Evolutionary conservation across 2,113 vertebrate genomes (phyloP), one percentile per base, ranked within the genome.

Genomic region (Pomatorhinus ruficollis): DNA sequence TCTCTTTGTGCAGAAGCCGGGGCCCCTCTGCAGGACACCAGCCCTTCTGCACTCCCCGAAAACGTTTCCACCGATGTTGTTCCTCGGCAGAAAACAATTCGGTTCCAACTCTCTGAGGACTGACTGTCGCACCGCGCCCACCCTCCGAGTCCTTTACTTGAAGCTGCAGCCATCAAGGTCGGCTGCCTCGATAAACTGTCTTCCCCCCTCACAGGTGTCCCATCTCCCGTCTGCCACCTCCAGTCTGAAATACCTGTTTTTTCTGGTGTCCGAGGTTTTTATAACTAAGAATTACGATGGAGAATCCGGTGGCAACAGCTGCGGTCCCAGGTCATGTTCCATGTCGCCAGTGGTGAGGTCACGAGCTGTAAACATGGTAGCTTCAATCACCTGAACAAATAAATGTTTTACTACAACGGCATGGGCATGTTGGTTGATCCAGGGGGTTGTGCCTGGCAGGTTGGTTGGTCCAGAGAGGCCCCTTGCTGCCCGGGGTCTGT

Each of bases 341-440:
- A 47, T 90, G 96, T 97, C 37, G 4, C 95, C 95, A 90, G 94
- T 84, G 96, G 97, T 98, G 97, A 97, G 94, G 91, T 97, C 98
- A 95, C 94, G 57, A 75, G 97, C 96, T 97, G 97, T 98, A 98
- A 95, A 97, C 97, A 77, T 84, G 96, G 96, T 98, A 98, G 96
- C 97, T 97, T 97, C 81, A 95, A 97, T 97, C 98, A 97, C 97
- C 95, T 96, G 95, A 97, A 97, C 89, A 95, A 98, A 98, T 98
- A 98, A 98, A 98, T 97, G 98, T 98, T 98, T 98, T 98, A 97
- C 95, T 98, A 97, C 53, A 60, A 97, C 1, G 64, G 69, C 42
- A 74, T 83, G 93, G 96, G 79, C 95, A 92, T 83, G 66, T 50
- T 94, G 97, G 70, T 94, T 98, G 79, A 78, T 98, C 91, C 28